Conservation (phyloP, 2,113 vertebrate genomes). For the Eidolon helvum region DNA sequence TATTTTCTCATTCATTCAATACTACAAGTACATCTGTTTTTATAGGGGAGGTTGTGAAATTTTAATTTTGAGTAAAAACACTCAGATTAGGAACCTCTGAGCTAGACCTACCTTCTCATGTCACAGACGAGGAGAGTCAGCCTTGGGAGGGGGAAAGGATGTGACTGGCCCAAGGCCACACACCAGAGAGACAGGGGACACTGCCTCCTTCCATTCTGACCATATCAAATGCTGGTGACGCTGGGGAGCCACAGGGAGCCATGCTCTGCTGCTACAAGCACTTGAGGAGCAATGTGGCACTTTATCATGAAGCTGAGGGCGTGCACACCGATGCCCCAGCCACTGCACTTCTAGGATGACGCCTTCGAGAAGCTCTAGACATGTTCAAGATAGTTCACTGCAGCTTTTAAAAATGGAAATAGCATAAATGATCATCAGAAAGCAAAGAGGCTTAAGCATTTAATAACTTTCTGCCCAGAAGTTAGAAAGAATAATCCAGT, state of each 20-base stretch:
- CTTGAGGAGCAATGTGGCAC: neutral
- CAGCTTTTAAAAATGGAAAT: neutral
- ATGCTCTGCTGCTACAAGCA: neutral
- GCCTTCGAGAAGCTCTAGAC: neutral
- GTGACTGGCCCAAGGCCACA: neutral
- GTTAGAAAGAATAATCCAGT: neutral
- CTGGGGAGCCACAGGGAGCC: fast-evolving
- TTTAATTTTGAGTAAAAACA: neutral
- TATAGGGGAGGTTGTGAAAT: neutral
- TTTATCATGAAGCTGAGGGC: neutral
- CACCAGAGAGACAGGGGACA: neutral
- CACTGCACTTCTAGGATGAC: neutral
- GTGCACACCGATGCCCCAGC: neutral
- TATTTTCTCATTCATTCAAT: neutral
- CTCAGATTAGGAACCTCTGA: neutral
- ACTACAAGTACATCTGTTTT: neutral
- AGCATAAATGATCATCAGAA: neutral
- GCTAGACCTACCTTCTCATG: neutral
- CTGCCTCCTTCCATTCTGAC: neutral
- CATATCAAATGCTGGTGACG: neutral
- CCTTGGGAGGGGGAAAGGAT: neutral
- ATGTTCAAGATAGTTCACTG: neutral
- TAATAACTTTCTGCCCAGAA: neutral
- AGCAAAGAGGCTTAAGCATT: neutral
- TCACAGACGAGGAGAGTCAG: neutral